phyloP scores from a whole-genome alignment of 2,113 vertebrate species.

The Ariopsis seemanni region DNA sequence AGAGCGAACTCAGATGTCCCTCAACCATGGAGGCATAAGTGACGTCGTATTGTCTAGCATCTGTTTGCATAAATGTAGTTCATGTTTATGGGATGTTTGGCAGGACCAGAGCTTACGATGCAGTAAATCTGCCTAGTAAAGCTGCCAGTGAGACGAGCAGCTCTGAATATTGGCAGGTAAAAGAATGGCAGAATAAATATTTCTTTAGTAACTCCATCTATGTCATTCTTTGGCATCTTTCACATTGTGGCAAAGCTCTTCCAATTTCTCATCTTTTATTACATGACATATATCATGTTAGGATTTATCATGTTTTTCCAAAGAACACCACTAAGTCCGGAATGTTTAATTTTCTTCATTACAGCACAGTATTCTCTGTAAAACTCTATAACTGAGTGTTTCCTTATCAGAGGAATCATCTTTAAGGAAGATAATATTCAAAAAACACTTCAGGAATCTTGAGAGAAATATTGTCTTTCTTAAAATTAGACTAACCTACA shows the following conservation, averaged over 20 bases:
- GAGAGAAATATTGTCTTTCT: not conserved
- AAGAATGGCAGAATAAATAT: constrained; percentile 48
- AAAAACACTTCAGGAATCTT: not conserved
- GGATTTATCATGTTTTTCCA: not conserved
- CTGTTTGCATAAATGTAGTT: constrained; percentile 79
- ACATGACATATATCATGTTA: constrained; percentile 25
- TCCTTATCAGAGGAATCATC: not conserved
- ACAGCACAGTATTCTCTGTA: not conserved
- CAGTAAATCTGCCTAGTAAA: constrained; percentile 83
- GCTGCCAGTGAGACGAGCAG: constrained; percentile 33
- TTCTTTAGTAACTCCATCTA: constrained; percentile 50
- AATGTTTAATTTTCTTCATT: not conserved
- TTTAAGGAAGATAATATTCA: not conserved
- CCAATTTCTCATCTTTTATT: constrained; percentile 39
- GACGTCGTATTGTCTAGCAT: constrained; percentile 78
- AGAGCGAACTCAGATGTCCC: constrained; percentile 81
- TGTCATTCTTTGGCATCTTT: constrained; percentile 37
- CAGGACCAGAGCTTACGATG: constrained; percentile 72
- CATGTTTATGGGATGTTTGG: constrained; percentile 84
- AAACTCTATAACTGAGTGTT: not conserved
- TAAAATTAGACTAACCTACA: not conserved
- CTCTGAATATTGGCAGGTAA: constrained; percentile 48
- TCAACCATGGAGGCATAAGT: constrained; percentile 70
- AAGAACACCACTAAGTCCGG: not conserved
- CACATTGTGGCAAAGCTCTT: constrained; percentile 29